Evolutionary conservation across 2,888 invertebrate species (phyloP).

Genomic region (Ichneumoninae sp.): DNA sequence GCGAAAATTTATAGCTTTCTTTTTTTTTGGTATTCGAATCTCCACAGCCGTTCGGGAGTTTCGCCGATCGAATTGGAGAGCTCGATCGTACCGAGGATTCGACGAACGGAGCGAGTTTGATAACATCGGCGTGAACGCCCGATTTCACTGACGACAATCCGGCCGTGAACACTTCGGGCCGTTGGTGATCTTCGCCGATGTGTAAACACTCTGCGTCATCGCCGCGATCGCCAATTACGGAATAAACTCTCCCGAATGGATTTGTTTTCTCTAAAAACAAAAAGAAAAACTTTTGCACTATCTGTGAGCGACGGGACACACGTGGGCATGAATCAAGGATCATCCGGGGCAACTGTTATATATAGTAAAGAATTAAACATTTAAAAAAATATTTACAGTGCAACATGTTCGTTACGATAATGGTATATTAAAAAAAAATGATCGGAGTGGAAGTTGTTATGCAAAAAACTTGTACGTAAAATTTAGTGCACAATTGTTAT

Average conservation of each 20-base stretch:
- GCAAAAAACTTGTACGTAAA: too few relatives aligned
- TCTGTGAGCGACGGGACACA: background rate
- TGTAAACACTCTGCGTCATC: conserved; percentile 14
- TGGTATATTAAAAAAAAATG: too few relatives aligned
- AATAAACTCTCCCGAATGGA: too few relatives aligned
- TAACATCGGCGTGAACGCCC: background rate
- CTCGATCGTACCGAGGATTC: conserved; percentile 7
- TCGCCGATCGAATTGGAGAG: background rate
- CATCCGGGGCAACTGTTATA: background rate
- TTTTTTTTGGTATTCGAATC: background rate
- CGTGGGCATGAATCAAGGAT: background rate
- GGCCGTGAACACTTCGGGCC: background rate
- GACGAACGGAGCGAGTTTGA: background rate
- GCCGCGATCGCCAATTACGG: background rate
- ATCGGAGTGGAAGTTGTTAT: too few relatives aligned
- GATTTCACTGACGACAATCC: background rate
- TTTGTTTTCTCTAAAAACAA: background rate
- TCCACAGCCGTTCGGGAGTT: too few relatives aligned
- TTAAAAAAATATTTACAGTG: background rate
- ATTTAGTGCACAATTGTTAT: too few relatives aligned
- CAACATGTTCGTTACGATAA: too few relatives aligned
- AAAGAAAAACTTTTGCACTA: background rate
- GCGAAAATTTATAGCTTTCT: conserved; percentile 17
- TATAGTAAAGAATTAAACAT: background rate
- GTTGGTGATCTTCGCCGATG: background rate